A percentile compares a stretch with the other conserved stretches of the same genome.
Conservation (phyloP, 2,113 vertebrate genomes). For the Notarius lentiginosus region DNA sequence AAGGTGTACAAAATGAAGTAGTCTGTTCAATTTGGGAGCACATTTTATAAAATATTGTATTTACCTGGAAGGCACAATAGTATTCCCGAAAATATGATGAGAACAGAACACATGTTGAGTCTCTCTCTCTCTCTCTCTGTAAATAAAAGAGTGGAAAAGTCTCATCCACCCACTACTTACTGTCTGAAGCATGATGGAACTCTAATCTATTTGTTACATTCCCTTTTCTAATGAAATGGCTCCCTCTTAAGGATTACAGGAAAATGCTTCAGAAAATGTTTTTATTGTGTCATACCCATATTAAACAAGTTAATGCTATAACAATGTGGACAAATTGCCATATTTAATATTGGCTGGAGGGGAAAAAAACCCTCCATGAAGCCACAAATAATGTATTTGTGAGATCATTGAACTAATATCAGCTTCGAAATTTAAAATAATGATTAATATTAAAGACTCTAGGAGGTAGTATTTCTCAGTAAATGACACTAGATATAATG, state of each 20-base stretch:
- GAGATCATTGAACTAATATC: too few species aligned
- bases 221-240: neutral
- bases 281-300: too few species aligned
- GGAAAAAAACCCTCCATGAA: too few species aligned
- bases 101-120: neutral
- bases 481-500: too few species aligned
- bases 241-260: neutral
- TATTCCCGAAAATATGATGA: neutral
- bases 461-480: too few species aligned
- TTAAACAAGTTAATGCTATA: too few species aligned
- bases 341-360: too few species aligned
- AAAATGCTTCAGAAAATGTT: neutral
- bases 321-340: too few species aligned
- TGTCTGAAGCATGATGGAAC: neutral
- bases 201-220: neutral
- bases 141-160: neutral
- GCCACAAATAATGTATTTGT: too few species aligned
- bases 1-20: neutral
- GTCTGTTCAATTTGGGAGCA: neutral
- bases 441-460: too few species aligned
- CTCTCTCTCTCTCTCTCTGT: neutral
- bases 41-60: neutral
- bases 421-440: too few species aligned
- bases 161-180: neutral
- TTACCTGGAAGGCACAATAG: conserved; percentile 27